Evolutionary conservation across 64 coral and sea anemone genomes (phyloP), one percentile per base, ranked within the genome.

Genomic region (Montipora efflorescens): DNA sequence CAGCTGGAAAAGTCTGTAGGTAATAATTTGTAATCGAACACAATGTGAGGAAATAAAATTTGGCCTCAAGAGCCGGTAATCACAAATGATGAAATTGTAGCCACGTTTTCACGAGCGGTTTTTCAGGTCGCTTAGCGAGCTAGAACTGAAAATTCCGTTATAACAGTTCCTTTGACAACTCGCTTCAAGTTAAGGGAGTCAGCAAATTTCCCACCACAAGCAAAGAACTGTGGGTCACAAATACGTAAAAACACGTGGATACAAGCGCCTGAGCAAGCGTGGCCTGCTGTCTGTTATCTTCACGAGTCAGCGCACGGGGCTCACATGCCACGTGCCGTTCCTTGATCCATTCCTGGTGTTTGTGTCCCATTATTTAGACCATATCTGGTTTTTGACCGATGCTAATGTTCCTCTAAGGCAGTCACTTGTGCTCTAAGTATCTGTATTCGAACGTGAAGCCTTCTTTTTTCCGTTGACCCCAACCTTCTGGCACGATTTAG

Each of bases 391-490:
- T 67, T 83, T 67, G 58, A 83, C 81, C 81, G 59, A 66, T 83
- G 23, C 59, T 83, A 67, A 67, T 46, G 79, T 71, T 77, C 79
- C 36, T 92, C 89, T 81, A 98, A 25, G 96, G 93, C 13, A 99
- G 93, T 89, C 96, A 94, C 81, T 99, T 99, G 92, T 99, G 94
- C 96, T 99, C 97, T 68, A 99, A 90, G 75, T 99, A 99, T 93
- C 94, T 95, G 79, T 99, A 99, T 80, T 99, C 97, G 88, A 99
- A 99, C 48, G 97, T 99, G 46, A 99, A 99, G 47, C 97, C 97
- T 81, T 99, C 97, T 47, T 99, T 99, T 90, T 99, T 99, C n/a
- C 97, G 75, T 25, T 25, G 25, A 25, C 25, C 25, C 25, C 25
- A 25, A 25, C 25, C 25, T 28, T 28, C 25, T 28, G 25, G 25